These are phyloP conservation scores for Diloba caeruleocephala DNA, from an alignment of 2,888 invertebrate genomes.

Conservation along the genomic window DNA sequence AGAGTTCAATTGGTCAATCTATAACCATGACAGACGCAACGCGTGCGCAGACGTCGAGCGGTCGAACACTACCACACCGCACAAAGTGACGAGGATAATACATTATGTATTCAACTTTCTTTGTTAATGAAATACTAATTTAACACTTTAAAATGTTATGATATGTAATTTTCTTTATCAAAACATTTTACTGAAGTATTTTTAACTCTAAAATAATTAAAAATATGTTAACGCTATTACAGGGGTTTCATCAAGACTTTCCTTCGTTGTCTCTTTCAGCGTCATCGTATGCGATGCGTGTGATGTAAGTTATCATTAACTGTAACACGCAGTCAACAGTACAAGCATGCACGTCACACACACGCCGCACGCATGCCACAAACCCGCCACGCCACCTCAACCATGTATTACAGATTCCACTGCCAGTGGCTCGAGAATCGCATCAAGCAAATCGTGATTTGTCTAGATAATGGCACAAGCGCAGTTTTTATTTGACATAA, in stretches of 20 bases:
- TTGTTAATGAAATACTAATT: conserved; percentile 37
- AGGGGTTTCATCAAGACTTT: conserved; percentile 66
- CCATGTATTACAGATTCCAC: conserved; percentile 45
- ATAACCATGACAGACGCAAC: conserved; percentile 65
- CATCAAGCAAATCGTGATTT: conserved; percentile 69
- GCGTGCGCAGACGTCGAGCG: conserved; percentile 52
- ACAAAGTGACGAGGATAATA: conserved; percentile 48
- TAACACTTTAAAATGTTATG: conserved; percentile 17
- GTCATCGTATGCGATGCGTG: conserved; percentile 64
- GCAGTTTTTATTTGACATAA: conserved; percentile 68
- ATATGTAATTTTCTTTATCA: conserved; percentile 16
- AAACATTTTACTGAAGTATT: conserved; percentile 32
- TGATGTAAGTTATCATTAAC: conserved; percentile 66
- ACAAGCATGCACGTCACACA: conserved; percentile 32
- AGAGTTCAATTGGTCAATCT: conserved; percentile 71
- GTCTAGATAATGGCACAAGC: conserved; percentile 67
- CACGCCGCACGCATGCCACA: conserved; percentile 30
- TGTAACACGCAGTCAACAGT: conserved; percentile 58
- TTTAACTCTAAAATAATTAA: conserved; percentile 39
- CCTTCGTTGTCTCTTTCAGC: conserved; percentile 68
- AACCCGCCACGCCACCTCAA: conserved; percentile 34
- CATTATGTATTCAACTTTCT: conserved; percentile 41
- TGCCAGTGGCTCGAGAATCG: conserved; percentile 65
- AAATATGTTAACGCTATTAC: conserved; percentile 42
- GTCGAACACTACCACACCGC: conserved; percentile 50